Conservation (phyloP, 1,140 invertebrate genomes). For the Papilio xuthus region DNA sequence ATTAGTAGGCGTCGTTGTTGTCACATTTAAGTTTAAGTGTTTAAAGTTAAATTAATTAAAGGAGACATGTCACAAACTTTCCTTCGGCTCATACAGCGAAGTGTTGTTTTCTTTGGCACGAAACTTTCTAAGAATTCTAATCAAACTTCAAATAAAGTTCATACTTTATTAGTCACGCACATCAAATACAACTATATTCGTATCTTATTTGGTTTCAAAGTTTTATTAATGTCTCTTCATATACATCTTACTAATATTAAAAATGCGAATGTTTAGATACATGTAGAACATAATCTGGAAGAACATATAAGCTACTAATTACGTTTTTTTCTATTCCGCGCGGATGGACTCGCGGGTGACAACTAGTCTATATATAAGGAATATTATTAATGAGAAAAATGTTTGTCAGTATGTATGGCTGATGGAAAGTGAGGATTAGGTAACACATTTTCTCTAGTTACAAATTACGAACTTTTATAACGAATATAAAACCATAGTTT, state of each 20-base stretch:
- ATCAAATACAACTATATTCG: background rate
- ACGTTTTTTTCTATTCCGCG: too few relatives aligned
- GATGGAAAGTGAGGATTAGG: background rate
- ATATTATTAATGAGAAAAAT: background rate
- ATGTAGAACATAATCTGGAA: too few relatives aligned
- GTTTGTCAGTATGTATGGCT: background rate
- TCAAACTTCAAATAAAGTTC: constrained; percentile 7
- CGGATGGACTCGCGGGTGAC: too few relatives aligned
- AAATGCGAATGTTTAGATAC: too few relatives aligned
- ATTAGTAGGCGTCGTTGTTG: background rate
- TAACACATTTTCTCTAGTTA: too few relatives aligned
- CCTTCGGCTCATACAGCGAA: background rate
- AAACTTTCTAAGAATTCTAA: constrained; percentile 1
- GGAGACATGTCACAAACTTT: background rate
- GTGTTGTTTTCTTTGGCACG: background rate
- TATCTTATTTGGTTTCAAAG: background rate
- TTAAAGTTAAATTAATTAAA: constrained; percentile 26
- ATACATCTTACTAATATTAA: background rate
- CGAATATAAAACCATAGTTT: too few relatives aligned
- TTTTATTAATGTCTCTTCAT: background rate
- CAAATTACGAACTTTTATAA: too few relatives aligned
- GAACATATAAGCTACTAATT: too few relatives aligned
- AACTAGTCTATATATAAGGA: too few relatives aligned
- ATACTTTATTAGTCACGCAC: background rate
- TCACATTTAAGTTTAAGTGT: background rate